A percentile compares a stretch with the other conserved stretches of the same genome.
Conservation (phyloP, 2,113 vertebrate genomes). For the Danionella cerebrum region DNA sequence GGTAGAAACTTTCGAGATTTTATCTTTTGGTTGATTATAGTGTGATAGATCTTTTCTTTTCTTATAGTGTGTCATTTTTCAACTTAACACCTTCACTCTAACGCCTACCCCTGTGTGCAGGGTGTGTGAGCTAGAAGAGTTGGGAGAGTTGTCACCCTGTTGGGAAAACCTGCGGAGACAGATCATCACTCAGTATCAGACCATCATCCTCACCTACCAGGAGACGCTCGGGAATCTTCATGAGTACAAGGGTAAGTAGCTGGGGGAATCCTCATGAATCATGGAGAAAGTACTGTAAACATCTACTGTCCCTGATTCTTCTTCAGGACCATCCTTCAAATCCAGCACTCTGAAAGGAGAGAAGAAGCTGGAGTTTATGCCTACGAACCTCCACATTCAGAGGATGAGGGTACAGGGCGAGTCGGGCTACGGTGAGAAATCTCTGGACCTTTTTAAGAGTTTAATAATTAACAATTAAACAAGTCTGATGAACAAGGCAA, state of each 20-base stretch:
- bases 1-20: no score
- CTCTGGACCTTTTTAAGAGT: no score
- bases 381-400: constrained; percentile 94
- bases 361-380: constrained; percentile 93
- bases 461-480: no score
- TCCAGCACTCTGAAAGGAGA: constrained; percentile 94
- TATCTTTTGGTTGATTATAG: no score
- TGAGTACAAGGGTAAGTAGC: constrained; percentile 87
- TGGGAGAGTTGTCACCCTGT: constrained; percentile 91
- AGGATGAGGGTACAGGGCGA: constrained; percentile 97
- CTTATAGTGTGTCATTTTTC: no score
- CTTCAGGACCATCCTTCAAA: constrained; percentile 94
- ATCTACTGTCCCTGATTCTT: neutral
- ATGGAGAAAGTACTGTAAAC: neutral
- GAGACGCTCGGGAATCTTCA: constrained; percentile 94
- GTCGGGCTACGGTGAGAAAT: constrained; percentile 76
- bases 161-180: constrained; percentile 96
- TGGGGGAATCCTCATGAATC: neutral
- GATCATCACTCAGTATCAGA: constrained; percentile 97
- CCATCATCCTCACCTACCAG: constrained; percentile 95
- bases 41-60: no score
- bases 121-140: constrained; percentile 93
- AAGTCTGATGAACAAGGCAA: no score
- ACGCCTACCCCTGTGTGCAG: constrained; percentile 60
- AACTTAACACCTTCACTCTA: no score